Percentiles rank a stretch among this genome's conserved stretches.
phyloP scores from a whole-genome alignment of 2,797 vertebrate genomes.

The Alcedo quadribrachys region DNA sequence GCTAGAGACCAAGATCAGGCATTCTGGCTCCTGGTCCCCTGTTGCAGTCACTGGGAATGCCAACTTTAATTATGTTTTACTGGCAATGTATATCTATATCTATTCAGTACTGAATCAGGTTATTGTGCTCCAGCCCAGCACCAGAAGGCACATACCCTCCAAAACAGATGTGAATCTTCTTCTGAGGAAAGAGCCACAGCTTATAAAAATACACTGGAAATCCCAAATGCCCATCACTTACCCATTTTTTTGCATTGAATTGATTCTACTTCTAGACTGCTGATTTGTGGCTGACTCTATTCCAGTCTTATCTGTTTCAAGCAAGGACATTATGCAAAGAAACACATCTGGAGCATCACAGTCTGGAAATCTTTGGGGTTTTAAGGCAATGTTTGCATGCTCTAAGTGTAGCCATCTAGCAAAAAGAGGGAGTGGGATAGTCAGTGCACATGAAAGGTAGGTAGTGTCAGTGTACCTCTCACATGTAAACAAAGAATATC shows the following conservation, averaged over 20 bases:
- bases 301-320: background rate
- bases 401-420: background rate
- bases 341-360: background rate
- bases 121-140: background rate
- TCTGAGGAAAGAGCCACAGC: background rate
- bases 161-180: slow-evolving; percentile 49
- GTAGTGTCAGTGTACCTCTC: background rate
- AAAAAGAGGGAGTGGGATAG: background rate
- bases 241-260: background rate
- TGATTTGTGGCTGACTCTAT: background rate
- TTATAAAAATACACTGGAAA: slow-evolving; percentile 51
- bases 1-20: slow-evolving; percentile 7
- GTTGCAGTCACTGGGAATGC: background rate
- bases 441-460: background rate
- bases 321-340: too few relatives aligned
- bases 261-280: background rate
- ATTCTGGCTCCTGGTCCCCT: slow-evolving; percentile 12
- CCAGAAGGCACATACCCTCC: background rate
- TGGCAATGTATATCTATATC: slow-evolving; percentile 8
- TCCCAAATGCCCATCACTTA: slow-evolving; percentile 19
- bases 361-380: background rate
- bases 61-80: slow-evolving; percentile 54
- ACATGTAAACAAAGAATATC: background rate
- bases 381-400: background rate
- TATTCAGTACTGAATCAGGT: slow-evolving; percentile 7